These are phyloP conservation scores for Mormyrus lacerda DNA, from an alignment of 2,113 vertebrate genomes.

Conservation along the genomic window DNA sequence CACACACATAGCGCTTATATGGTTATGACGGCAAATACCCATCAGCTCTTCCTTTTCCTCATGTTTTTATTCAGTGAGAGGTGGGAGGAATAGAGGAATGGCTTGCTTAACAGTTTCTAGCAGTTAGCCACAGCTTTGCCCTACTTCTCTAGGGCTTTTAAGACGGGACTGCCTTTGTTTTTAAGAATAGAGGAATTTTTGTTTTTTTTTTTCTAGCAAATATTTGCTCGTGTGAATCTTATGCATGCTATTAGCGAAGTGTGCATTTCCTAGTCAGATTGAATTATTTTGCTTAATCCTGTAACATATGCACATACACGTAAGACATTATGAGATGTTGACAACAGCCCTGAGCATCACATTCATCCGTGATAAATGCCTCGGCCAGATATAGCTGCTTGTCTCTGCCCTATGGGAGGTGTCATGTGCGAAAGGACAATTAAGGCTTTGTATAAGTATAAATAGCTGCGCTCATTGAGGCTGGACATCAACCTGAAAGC, in stretches of 20 bases:
- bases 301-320: not conserved
- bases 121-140: not conserved
- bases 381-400: not conserved
- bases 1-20: not conserved
- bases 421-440: conserved; percentile 10
- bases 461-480: conserved; percentile 3
- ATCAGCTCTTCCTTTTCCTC: not conserved
- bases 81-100: not conserved
- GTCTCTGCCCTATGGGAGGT: conserved; percentile 9
- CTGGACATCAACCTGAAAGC: not conserved
- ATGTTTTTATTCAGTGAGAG: not conserved
- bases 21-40: not conserved
- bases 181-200: not conserved
- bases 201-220: not conserved
- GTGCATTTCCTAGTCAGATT: not conserved
- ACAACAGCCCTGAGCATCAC: not conserved
- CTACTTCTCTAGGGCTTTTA: not conserved
- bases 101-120: not conserved
- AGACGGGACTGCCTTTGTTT: not conserved
- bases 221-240: not conserved
- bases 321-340: not conserved
- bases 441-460: conserved; percentile 6
- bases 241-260: not conserved
- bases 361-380: not conserved
- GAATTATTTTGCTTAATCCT: not conserved